phyloP scores from a whole-genome alignment of 23 tunicate genomes.

The Trididemnum miniatum region DNA sequence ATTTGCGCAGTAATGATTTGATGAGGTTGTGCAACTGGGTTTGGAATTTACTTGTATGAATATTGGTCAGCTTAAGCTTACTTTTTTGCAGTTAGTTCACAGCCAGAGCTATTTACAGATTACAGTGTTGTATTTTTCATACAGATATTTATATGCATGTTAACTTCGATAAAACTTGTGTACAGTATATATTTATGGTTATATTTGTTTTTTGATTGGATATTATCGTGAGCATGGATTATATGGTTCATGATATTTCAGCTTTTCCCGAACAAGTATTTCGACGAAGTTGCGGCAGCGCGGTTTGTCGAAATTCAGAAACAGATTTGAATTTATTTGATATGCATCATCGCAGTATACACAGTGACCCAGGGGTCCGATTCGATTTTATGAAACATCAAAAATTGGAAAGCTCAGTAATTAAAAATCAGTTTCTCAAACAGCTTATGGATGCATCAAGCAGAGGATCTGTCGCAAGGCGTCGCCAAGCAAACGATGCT shows the following conservation, averaged over 20 bases:
- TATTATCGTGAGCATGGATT: too few relatives aligned
- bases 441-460: neutral
- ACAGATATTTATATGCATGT: too few relatives aligned
- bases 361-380: constrained; percentile 72
- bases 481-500: neutral
- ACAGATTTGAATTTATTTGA: constrained; percentile 25
- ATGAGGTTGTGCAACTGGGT: too few relatives aligned
- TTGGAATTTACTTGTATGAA: too few relatives aligned
- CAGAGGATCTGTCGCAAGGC: neutral
- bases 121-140: too few relatives aligned
- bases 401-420: neutral
- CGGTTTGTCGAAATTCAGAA: constrained; percentile 6
- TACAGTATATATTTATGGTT: neutral
- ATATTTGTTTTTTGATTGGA: neutral
- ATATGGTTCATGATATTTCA: too few relatives aligned
- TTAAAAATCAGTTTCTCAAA: constrained; percentile 10
- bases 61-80: too few relatives aligned
- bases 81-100: too few relatives aligned
- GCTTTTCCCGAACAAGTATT: too few relatives aligned
- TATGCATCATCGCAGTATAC: constrained; percentile 60
- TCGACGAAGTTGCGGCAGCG: constrained; percentile 54
- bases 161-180: neutral
- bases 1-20: too few relatives aligned
- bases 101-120: too few relatives aligned
- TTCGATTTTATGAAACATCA: constrained; percentile 25